A percentile compares a stretch with the other conserved stretches of the same genome.
These are phyloP conservation scores for Neoitamus cyanurus DNA, from an alignment of 2,888 invertebrate species.

Conservation along the genomic window DNA sequence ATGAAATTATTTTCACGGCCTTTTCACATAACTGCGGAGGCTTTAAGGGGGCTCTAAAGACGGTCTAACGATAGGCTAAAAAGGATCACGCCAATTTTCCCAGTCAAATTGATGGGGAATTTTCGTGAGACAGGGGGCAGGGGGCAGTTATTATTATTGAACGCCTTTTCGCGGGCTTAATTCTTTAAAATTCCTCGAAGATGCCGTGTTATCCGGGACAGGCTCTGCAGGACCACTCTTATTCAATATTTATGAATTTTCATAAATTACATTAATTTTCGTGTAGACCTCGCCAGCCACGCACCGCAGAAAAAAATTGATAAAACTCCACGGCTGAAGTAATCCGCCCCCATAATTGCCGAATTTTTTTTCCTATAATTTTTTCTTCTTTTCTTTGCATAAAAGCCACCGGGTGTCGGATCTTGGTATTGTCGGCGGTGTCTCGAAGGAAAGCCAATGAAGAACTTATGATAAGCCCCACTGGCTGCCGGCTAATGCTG, in stretches of 20 bases:
- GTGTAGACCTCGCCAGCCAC: neutral
- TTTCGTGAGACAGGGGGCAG: neutral
- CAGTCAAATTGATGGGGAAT: neutral
- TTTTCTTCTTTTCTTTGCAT: neutral
- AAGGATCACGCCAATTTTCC: neutral
- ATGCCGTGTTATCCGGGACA: neutral
- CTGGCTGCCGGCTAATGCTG: neutral
- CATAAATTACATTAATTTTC: neutral
- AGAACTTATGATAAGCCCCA: neutral
- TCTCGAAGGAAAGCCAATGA: neutral
- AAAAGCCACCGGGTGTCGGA: neutral
- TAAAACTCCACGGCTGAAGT: neutral
- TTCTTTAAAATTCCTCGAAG: neutral
- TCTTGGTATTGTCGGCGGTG: neutral
- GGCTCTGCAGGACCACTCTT: neutral
- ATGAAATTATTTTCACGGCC: neutral
- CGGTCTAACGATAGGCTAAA: neutral
- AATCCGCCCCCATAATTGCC: neutral
- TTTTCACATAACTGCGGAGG: neutral
- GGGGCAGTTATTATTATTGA: neutral
- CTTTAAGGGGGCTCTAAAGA: neutral
- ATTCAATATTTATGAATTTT: neutral
- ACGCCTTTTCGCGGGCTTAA: neutral
- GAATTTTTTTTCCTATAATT: neutral
- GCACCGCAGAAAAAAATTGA: neutral